These are phyloP conservation scores for Portunus trituberculatus DNA, from an alignment of 1,140 invertebrate species.

Conservation along the genomic window DNA sequence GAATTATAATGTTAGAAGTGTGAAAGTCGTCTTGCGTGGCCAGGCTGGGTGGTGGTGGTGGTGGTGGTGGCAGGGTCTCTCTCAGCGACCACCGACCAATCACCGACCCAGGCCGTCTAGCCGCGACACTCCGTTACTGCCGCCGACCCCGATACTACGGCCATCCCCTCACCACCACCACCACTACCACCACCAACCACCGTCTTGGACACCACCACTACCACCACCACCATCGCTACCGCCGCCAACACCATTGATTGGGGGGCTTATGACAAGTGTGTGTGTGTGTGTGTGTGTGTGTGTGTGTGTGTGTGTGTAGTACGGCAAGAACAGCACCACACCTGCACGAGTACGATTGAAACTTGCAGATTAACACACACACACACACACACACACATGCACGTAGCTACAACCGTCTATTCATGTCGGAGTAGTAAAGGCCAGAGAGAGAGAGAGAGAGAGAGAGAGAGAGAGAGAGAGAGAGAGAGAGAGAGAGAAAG, in stretches of 20 bases:
- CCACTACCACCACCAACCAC: not conserved
- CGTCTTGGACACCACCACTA: conserved; percentile 44
- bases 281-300: conserved; percentile 49
- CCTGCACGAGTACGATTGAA: not conserved
- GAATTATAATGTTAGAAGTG: not conserved
- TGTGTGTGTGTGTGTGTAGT: conserved; percentile 40
- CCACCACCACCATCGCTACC: not conserved
- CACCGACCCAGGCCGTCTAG: conserved; percentile 46
- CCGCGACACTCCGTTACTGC: conserved; percentile 67
- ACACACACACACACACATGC: conserved; percentile 5
- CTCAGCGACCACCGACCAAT: conserved; percentile 70
- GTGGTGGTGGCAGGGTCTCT: not conserved
- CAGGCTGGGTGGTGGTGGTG: conserved; percentile 12
- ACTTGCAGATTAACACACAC: not conserved
- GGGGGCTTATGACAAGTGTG: conserved; percentile 28
- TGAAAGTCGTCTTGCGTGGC: conserved; percentile 47
- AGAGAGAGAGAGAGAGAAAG: conserved; percentile 56
- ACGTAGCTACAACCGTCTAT: not conserved
- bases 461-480: conserved; percentile 37
- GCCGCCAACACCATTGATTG: conserved; percentile 37
- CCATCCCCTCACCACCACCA: not conserved
- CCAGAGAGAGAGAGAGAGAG: conserved; percentile 45
- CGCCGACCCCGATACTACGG: conserved; percentile 45
- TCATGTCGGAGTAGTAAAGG: not conserved
- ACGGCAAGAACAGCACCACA: not conserved